Evolutionary conservation across 2,888 invertebrate genomes (phyloP), one percentile per base, ranked within the genome.

Genomic region (Hanleya hanleyi): DNA sequence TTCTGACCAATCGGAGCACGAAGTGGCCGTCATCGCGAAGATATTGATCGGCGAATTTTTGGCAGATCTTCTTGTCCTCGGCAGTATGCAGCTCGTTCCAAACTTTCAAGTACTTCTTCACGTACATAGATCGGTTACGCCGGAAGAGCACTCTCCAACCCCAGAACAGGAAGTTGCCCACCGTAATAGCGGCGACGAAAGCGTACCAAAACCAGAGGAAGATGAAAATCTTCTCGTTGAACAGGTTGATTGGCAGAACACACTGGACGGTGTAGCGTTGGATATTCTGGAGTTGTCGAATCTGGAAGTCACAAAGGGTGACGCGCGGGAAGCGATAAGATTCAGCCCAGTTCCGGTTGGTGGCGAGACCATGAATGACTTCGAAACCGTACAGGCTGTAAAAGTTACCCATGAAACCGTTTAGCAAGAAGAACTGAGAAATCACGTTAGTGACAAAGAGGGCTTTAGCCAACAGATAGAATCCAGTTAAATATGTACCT

Each of bases 371-470:
- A 5, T 74, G 76, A 18, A 86, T 47, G n/a, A 88, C 83, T 74
- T 88, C 87, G 49, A 86, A 82, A 5, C 88, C 88, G 70, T 83
- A 86, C 9, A 86, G 66, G 67, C 81, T 81, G 71, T 84, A 88
- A 29, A 85, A 82, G 41, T 83, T 86, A 12, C 86, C 81, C 75
- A 88, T 78, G 73, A 88, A 88, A 12, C 83, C 82, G 72, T 88
- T 88, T 38, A 88, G 80, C 9, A 88, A 75, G 76, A 85, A 88
- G 65, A 90, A 84, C 78, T 90, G 90, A 33, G 85, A 82, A 67
- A 89, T 83, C 32, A 88, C 83, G 75, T 89, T 89, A 51, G 74
- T 76, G 15, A 86, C 81, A 71, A 87, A 88, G 22, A 88, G 75
- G 18, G 83, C 65, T 74, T 89, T 89, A 47, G 84, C 74, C 67